A percentile compares a stretch with the other conserved stretches of the same genome.
These are phyloP conservation scores for Ptychodera flava DNA, from an alignment of 35 echinoderm and acorn worm species.

Conservation along the genomic window DNA sequence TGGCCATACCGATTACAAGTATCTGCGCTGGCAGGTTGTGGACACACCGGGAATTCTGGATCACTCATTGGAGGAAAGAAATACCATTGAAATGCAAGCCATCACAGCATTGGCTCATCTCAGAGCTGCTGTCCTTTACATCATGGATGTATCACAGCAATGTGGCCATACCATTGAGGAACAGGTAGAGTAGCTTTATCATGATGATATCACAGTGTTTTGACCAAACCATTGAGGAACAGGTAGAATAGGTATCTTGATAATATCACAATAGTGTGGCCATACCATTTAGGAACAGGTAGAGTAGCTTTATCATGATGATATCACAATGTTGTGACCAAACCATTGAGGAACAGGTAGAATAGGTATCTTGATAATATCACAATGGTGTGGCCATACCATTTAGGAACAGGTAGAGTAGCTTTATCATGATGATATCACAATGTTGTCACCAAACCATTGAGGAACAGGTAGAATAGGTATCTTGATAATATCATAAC, in stretches of 20 bases:
- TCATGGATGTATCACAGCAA: constrained; percentile 86
- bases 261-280: constrained; percentile 85
- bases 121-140: constrained; percentile 67
- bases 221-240: constrained; percentile 67
- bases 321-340: no score
- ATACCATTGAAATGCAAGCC: constrained; percentile 99
- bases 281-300: constrained; percentile 88
- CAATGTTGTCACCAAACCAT: no score
- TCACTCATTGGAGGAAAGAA: constrained; percentile 92
- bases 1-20: constrained; percentile 95
- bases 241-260: constrained; percentile 60
- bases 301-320: not conserved
- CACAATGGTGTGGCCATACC: no score
- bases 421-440: no score
- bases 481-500: no score
- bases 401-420: no score
- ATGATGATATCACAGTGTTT: no score
- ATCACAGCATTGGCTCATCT: constrained; percentile 91
- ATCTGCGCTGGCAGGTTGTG: constrained; percentile 93
- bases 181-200: constrained; percentile 84
- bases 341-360: no score
- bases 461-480: no score
- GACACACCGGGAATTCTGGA: constrained; percentile 93
- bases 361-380: no score
- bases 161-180: constrained; percentile 87